Base-by-base conservation (phyloP, 2,797 vertebrate genomes). In the Karalla daura region DNA sequence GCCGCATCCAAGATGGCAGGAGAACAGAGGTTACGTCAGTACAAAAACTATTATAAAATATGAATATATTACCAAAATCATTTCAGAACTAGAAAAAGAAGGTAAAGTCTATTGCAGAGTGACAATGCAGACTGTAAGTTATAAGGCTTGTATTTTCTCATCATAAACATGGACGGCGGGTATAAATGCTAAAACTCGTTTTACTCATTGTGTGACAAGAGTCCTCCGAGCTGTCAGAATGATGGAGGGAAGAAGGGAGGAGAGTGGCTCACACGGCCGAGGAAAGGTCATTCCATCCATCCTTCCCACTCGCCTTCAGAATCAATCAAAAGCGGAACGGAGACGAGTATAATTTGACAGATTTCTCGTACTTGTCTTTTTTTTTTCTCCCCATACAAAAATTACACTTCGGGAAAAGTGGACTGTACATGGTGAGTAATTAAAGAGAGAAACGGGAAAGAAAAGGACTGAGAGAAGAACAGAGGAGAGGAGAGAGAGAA, bases 371-470 rank as follows among this genome's bases (percentile, higher is more conserved):
- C 59, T 70, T 1, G n/a, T 66, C 40, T 33, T 54, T 80, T 80
- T 74, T 75, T 56, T 80, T 80, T 75, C n/a, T n/a, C n/a, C n/a
- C 74, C 87, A 87, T 88, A 94, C 76, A 84, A 87, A 82, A 93
- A 91, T 67, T 50, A 88, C 75, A 86, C 51, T 68, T 79, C 33
- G 39, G 67, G 75, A 89, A n/a, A 82, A 90, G 81, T 90, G 84
- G 90, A 93, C 84, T 94, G 84, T 92, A 94, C 85, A 94, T 35
- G 85, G 91, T 92, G 89, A 93, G 69, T 69, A 80, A 79, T 73
- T 74, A 94, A 90, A 95, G 80, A 91, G n/a, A n/a, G n/a, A n/a
- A n/a, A n/a, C 86, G 61, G 76, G 11, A 36, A 86, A 91, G 91
- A 86, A 83, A 86, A 85, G 89, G 80, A 83, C 78, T 70, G 76